Conservation (phyloP, 2,797 vertebrate genomes). For the Pempheris klunzingeri region DNA sequence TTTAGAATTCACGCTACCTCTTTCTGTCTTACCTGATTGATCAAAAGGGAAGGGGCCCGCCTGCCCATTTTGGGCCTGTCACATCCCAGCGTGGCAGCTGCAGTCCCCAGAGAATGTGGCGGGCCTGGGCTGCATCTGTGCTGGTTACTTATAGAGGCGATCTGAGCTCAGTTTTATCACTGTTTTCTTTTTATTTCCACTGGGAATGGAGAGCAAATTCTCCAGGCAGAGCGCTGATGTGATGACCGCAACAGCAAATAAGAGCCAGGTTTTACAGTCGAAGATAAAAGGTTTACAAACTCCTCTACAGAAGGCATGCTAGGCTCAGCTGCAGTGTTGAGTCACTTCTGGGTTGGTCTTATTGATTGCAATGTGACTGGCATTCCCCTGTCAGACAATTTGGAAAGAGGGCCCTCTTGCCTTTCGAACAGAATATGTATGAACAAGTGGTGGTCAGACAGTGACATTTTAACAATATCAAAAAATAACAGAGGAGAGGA, state of each 20-base stretch:
- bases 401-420: constrained; percentile 36
- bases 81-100: constrained; percentile 67
- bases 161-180: constrained; percentile 66
- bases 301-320: constrained; percentile 50
- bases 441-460: constrained; percentile 38
- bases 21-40: constrained; percentile 77
- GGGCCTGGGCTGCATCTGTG: constrained; percentile 60
- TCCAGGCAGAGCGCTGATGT: constrained; percentile 52
- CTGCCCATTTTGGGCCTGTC: constrained; percentile 72
- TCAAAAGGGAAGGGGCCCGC: constrained; percentile 76
- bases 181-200: constrained; percentile 74
- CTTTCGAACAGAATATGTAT: constrained; percentile 48
- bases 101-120: constrained; percentile 57
- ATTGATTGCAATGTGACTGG: constrained; percentile 72
- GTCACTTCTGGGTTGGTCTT: constrained; percentile 66
- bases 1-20: constrained; percentile 71
- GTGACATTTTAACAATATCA: constrained; percentile 49
- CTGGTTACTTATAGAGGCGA: constrained; percentile 56
- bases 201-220: constrained; percentile 57
- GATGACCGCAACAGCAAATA: constrained; percentile 66
- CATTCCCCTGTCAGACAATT: constrained; percentile 49
- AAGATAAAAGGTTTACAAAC: constrained; percentile 70
- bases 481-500: constrained; percentile 6
- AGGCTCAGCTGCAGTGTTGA: constrained; percentile 60
- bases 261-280: constrained; percentile 58